Base-by-base conservation (phyloP, 2,113 vertebrate genomes). In the Zapornia atra region DNA sequence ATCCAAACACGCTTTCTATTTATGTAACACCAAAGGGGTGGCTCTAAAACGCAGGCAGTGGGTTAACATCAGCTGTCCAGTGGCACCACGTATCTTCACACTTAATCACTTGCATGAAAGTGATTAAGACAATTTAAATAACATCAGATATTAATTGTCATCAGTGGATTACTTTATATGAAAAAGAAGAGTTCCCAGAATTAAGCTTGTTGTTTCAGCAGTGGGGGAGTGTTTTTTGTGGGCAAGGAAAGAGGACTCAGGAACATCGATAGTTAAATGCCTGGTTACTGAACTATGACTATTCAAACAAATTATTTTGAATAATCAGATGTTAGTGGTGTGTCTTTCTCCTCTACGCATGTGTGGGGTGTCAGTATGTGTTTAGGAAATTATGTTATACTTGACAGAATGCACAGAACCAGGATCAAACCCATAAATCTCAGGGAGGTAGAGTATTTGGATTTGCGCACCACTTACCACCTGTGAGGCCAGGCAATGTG, bases 401-500 rank as follows among this genome's bases (percentile, higher is more conserved):
- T 16, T 24, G 76, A 69, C 48, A 86, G 54, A 79, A 94, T 66
- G 46, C 94, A 76, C 36, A 81, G 57, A 36, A 82, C 83, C 9
- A 38, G 57, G 36, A 84, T 33, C 38, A 71, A 53, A 56, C 19
- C 44, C 76, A 50, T 90, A 83, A 79, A 70, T 86, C 66, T 82
- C 38, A 44, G 31, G 57, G 50, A 53, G 79, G 61, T 75, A 68
- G 29, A 46, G 77, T 61, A 77, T 90, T 96, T 91, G 76, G 72
- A 87, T 86, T 82, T 79, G 69, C 79, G 83, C 92, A 88, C 60
- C 96, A 99, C 98, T 98, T 98, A 99, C 99, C 99, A 99, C 98
- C 99, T 99, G 98, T 99, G 98, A 95, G 98, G 98, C 98, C 98
- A 98, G 71, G 98, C 98, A 95, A 98, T 88, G 82, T 98, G 98